Percentiles rank a stretch among this genome's conserved stretches.
phyloP scores from a whole-genome alignment of 1,140 invertebrate species.

The Drosophila pachea region DNA sequence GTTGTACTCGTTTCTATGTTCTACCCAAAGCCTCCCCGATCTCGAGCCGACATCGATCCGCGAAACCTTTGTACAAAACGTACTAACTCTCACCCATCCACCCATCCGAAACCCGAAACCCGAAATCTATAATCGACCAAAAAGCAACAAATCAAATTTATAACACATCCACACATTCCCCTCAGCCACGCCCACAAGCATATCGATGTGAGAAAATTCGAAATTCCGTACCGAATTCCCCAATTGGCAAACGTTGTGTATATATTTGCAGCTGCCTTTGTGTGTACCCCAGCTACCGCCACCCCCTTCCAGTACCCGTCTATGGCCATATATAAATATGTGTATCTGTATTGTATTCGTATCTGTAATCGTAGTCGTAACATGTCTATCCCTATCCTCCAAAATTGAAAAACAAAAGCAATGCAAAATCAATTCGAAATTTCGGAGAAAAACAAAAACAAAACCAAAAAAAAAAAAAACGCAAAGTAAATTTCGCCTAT shows the following conservation, averaged over 20 bases:
- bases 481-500: conserved; percentile 64
- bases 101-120: conserved; percentile 5
- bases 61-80: conserved; percentile 21
- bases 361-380: conserved; percentile 57
- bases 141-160: not conserved
- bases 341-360: conserved; percentile 42
- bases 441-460: conserved; percentile 43
- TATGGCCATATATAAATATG: conserved; percentile 22
- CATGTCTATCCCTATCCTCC: conserved; percentile 53
- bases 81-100: conserved; percentile 17
- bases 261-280: conserved; percentile 19
- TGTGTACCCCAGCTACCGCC: conserved; percentile 17
- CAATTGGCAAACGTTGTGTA: conserved; percentile 36
- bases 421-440: conserved; percentile 26
- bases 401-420: conserved; percentile 39
- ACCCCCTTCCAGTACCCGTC: conserved; percentile 7
- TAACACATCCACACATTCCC: conserved; percentile 7
- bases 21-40: conserved; percentile 16
- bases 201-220: conserved; percentile 26
- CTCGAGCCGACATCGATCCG: not conserved
- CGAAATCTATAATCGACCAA: no score
- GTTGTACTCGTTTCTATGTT: conserved; percentile 50
- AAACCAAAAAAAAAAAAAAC: conserved; percentile 44
- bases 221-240: conserved; percentile 30
- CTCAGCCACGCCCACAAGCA: conserved; percentile 8